phyloP scores from a whole-genome alignment of 2,113 vertebrate genomes.

The Brevimyrus niger region DNA sequence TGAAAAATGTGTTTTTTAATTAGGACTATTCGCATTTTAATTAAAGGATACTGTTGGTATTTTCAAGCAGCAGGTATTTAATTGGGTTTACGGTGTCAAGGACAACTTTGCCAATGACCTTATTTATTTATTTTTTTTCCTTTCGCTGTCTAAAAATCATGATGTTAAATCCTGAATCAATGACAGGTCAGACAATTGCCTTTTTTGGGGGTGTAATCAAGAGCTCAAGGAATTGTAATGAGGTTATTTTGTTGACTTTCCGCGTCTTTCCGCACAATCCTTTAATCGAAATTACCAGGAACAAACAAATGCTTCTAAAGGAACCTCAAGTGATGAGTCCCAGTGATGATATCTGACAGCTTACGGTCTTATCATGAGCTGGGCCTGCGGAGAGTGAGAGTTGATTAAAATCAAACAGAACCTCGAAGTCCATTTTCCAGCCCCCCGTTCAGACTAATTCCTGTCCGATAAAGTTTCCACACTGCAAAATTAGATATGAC shows the following conservation, averaged over 20 bases:
- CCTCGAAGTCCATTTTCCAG: neutral
- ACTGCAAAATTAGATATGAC: neutral
- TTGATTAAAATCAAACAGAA: slow-evolving; percentile 13
- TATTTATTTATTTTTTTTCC: neutral
- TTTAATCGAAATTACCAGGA: slow-evolving; percentile 14
- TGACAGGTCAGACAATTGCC: slow-evolving; percentile 12
- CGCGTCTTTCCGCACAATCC: slow-evolving; percentile 2
- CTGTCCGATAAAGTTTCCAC: neutral
- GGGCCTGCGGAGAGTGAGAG: neutral
- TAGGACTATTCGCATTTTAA: neutral
- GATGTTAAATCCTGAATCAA: slow-evolving; percentile 5
- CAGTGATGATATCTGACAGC: neutral
- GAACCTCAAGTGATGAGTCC: neutral
- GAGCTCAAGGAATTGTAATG: slow-evolving; percentile 8
- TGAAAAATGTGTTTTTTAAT: neutral
- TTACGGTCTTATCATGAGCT: slow-evolving; percentile 10
- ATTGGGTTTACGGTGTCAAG: slow-evolving; percentile 3
- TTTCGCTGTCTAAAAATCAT: neutral
- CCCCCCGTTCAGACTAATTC: neutral
- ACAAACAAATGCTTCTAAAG: slow-evolving; percentile 17
- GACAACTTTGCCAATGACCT: neutral
- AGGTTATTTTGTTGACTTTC: slow-evolving; percentile 10
- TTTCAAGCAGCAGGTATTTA: neutral
- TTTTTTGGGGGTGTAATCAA: neutral
- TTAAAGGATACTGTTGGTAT: slow-evolving; percentile 9